phyloP scores from a whole-genome alignment of 2,888 invertebrate species.

The Agrotis segetum region DNA sequence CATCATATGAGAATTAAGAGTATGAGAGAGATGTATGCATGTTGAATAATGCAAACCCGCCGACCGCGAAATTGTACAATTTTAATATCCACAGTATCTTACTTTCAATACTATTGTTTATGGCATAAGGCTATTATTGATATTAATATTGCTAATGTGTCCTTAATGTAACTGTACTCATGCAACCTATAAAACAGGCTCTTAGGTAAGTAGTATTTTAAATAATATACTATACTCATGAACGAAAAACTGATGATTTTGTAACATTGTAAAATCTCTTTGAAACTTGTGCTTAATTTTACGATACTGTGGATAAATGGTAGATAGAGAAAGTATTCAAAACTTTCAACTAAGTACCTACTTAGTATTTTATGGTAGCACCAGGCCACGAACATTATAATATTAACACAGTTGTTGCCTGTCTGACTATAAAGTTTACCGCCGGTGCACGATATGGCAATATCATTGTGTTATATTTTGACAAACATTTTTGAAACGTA shows the following conservation, averaged over 20 bases:
- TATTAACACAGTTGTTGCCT: slow-evolving; percentile 41
- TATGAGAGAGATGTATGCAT: slow-evolving; percentile 80
- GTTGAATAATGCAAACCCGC: slow-evolving; percentile 83
- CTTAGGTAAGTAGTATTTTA: slow-evolving; percentile 49
- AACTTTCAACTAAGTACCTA: slow-evolving; percentile 6
- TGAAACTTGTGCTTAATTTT: slow-evolving; percentile 15
- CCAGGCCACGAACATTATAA: slow-evolving; percentile 12
- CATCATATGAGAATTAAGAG: slow-evolving; percentile 79
- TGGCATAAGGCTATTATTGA: slow-evolving; percentile 34
- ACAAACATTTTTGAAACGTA: slow-evolving; percentile 43
- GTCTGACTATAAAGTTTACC: slow-evolving; percentile 24
- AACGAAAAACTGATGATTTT: slow-evolving; percentile 16
- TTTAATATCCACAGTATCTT: slow-evolving; percentile 47
- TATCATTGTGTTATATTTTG: slow-evolving; percentile 47
- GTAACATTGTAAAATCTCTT: slow-evolving; percentile 3
- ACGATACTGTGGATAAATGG: slow-evolving; percentile 42
- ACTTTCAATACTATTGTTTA: slow-evolving; percentile 10
- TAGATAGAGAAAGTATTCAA: neutral
- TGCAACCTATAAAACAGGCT: slow-evolving; percentile 37
- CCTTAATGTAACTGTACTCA: slow-evolving; percentile 34
- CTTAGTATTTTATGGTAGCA: neutral
- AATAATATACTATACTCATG: slow-evolving; percentile 4
- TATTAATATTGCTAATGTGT: slow-evolving; percentile 44
- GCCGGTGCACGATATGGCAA: slow-evolving; percentile 64
- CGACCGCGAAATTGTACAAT: slow-evolving; percentile 72